Conservation (phyloP, 1,140 invertebrate species). For the Platyscapa corneri region DNA sequence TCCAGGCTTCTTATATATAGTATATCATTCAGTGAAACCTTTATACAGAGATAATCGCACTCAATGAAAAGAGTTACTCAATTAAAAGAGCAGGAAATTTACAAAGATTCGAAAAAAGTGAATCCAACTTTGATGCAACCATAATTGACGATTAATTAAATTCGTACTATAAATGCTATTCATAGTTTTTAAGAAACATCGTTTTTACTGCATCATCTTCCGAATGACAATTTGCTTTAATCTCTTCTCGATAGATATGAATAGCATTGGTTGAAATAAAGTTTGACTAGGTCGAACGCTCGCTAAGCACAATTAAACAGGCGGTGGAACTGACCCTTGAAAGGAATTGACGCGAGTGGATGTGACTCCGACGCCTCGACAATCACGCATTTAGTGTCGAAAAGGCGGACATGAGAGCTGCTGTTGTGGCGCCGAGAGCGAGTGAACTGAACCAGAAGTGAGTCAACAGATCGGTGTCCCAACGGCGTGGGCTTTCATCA, state of each 20-base stretch:
- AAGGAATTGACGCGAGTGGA: not conserved
- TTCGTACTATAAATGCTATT: too few species aligned
- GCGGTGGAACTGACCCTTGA: not conserved
- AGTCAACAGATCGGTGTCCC: constrained; percentile 47
- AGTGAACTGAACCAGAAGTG: not conserved
- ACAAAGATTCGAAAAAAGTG: too few species aligned
- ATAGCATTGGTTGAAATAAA: not conserved
- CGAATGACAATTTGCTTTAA: not conserved
- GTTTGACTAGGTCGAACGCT: not conserved
- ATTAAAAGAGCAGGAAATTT: not conserved
- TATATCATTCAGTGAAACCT: not conserved
- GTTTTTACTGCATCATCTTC: not conserved
- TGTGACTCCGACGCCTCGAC: not conserved
- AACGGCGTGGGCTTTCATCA: constrained; percentile 63
- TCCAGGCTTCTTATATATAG: not conserved
- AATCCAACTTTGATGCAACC: too few species aligned
- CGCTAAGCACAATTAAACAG: not conserved
- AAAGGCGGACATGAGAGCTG: not conserved
- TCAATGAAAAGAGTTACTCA: not conserved
- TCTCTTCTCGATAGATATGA: not conserved
- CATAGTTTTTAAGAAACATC: too few species aligned
- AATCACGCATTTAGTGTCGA: not conserved
- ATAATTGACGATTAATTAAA: too few species aligned
- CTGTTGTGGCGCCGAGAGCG: not conserved
- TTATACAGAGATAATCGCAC: not conserved